A percentile compares a stretch with the other conserved stretches of the same genome.
phyloP scores from a whole-genome alignment of 2,113 vertebrate species.

The Suricata suricatta region DNA sequence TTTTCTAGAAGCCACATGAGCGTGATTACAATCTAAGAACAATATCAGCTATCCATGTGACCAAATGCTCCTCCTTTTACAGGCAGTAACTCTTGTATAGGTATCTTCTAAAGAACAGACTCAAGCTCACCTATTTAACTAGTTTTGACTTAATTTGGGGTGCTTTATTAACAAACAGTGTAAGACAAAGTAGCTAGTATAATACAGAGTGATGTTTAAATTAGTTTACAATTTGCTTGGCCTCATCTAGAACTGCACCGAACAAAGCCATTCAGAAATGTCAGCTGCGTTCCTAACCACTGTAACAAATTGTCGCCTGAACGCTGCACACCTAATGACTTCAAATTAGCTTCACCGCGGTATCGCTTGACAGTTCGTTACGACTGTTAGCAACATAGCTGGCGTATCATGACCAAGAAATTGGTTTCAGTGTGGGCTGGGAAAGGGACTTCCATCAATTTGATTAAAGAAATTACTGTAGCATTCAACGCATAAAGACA shows the following conservation, averaged over 20 bases:
- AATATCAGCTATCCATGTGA: not conserved
- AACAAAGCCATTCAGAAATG: constrained; percentile 96
- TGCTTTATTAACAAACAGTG: constrained; percentile 95
- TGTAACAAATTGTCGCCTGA: constrained; percentile 99
- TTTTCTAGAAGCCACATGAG: constrained; percentile 52
- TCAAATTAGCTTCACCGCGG: constrained; percentile 99
- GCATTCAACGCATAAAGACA: constrained; percentile 92
- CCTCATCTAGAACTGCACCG: constrained; percentile 95
- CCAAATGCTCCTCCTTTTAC: not conserved
- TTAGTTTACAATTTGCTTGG: constrained; percentile 99
- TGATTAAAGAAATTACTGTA: constrained; percentile 99
- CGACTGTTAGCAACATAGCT: constrained; percentile 98
- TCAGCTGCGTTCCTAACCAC: constrained; percentile 94
- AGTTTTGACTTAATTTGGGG: constrained; percentile 88
- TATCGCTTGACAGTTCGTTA: constrained; percentile 99
- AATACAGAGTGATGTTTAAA: constrained; percentile 99
- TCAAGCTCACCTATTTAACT: constrained; percentile 86
- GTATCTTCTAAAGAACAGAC: constrained; percentile 76
- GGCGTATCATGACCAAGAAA: constrained; percentile 99
- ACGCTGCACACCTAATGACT: constrained; percentile 99
- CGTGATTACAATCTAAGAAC: constrained; percentile 50
- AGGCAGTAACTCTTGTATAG: constrained; percentile 47
- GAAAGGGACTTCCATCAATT: constrained; percentile 97
- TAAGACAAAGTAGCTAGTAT: constrained; percentile 95
- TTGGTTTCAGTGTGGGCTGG: constrained; percentile 97